Evolutionary conservation across 1,140 invertebrate genomes (phyloP), one percentile per base, ranked within the genome.

Genomic region (Hesperophylax magnus): DNA sequence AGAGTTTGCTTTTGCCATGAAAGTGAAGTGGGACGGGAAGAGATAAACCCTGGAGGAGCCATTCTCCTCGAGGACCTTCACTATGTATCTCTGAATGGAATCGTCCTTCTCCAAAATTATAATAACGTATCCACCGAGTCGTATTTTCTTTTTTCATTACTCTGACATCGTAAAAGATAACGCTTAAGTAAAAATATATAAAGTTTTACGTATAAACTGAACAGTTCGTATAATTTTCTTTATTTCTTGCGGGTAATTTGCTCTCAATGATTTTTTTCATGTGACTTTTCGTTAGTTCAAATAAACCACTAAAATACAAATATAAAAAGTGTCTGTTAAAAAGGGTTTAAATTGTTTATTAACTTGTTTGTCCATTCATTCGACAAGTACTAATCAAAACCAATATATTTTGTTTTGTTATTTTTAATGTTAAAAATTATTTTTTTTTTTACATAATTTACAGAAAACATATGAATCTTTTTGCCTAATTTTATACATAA

Each of bases 31-130:
- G 67, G 67, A 72, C 14, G 67, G 27, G 34, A 72, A 22, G 53
- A 77, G 72, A 77, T 69, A 71, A 78, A 74, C 31, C 27, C 77
- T 56, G 20, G 53, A 74, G 69, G 69, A 74, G 47, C 67, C 69
- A 79, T 79, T 74, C 69, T 31, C 18, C 54, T 20, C 27, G 47
- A 78, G 77, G 47, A 69, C 58, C 77, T 71, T 8, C 34, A 39
- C 60, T 78, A 20, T 56, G 52, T 58, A 63, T 63, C 60, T 78
- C 52, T 54, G 61, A 34, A 78, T 78, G 77, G 39, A 52, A 47
- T 27, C 58, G 31, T 79, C 69, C 58, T 78, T 58, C 77, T 78
- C 18, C 24, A 7, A 11, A 11, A 58, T 71, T 78, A 69, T 71
- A 65, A 5, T 63, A 65, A 39, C 63, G 39, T 61, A 39, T 78